Evolutionary conservation across 1,140 invertebrate species (phyloP).

Genomic region (Pararge aegeria): DNA sequence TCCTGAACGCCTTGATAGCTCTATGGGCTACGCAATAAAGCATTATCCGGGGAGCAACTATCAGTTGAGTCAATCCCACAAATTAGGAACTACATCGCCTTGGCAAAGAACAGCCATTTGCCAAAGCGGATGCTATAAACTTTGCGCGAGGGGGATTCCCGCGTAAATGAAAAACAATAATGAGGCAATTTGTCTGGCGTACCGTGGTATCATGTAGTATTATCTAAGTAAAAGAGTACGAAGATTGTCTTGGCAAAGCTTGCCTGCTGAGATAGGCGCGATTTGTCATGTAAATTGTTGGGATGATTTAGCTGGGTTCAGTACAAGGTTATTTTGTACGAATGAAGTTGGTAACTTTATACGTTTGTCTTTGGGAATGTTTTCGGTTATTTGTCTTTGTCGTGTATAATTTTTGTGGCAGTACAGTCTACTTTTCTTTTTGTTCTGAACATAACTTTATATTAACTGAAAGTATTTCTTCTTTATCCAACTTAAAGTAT

Average conservation of each 20-base stretch:
- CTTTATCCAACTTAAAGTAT: too few relatives aligned
- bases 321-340: conserved; percentile 10
- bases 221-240: conserved; percentile 29
- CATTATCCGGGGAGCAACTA: conserved; percentile 30
- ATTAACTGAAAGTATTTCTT: neutral
- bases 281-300: conserved; percentile 33
- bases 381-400: neutral
- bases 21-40: conserved; percentile 22
- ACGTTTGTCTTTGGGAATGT: neutral
- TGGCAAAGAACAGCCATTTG: conserved; percentile 32
- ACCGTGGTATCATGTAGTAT: conserved; percentile 22
- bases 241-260: conserved; percentile 27
- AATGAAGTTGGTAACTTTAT: conserved; percentile 6
- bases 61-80: conserved; percentile 35
- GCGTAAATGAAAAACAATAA: conserved; percentile 52
- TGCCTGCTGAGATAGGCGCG: conserved; percentile 20
- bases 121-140: conserved; percentile 23
- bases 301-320: conserved; percentile 20
- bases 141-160: conserved; percentile 15
- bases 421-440: neutral
- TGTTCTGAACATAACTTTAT: neutral
- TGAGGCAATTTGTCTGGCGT: conserved; percentile 36
- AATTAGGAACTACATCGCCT: conserved; percentile 42
- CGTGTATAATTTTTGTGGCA: neutral
- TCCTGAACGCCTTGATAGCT: too few relatives aligned